Percentiles rank a stretch among this genome's conserved stretches.
phyloP scores from a whole-genome alignment of 2,113 vertebrate species.

The Xiphias gladius region DNA sequence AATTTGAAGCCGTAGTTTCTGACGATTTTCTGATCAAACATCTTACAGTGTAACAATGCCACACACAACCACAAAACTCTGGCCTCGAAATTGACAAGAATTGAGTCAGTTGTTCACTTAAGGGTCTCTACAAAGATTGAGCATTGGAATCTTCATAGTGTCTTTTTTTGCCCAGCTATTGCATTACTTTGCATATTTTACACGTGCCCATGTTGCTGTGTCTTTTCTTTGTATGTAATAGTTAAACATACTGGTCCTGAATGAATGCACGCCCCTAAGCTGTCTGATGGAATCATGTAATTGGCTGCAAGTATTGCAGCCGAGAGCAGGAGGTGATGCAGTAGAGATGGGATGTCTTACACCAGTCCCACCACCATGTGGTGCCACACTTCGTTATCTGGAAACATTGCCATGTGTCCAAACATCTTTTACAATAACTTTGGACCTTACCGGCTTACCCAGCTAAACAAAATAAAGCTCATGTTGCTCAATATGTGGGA shows the following conservation, averaged over 20 bases:
- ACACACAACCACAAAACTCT: neutral
- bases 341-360: slow-evolving; percentile 1
- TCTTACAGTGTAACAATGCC: neutral
- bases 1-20: neutral
- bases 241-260: neutral
- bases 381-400: slow-evolving; percentile 31
- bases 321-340: neutral
- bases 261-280: neutral
- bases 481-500: neutral
- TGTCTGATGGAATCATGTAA: neutral
- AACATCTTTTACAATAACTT: neutral
- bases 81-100: too few relatives aligned
- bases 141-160: neutral
- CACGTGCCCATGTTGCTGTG: neutral
- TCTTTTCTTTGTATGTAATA: neutral
- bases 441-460: neutral
- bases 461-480: slow-evolving; percentile 21
- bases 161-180: neutral
- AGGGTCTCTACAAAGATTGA: neutral
- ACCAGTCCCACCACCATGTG: slow-evolving; percentile 42
- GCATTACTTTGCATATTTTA: neutral
- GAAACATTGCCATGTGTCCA: slow-evolving; percentile 10
- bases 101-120: neutral
- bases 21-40: neutral
- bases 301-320: neutral